phyloP scores from a whole-genome alignment of 1,140 invertebrate species.

The Lutraria rhynchaena region DNA sequence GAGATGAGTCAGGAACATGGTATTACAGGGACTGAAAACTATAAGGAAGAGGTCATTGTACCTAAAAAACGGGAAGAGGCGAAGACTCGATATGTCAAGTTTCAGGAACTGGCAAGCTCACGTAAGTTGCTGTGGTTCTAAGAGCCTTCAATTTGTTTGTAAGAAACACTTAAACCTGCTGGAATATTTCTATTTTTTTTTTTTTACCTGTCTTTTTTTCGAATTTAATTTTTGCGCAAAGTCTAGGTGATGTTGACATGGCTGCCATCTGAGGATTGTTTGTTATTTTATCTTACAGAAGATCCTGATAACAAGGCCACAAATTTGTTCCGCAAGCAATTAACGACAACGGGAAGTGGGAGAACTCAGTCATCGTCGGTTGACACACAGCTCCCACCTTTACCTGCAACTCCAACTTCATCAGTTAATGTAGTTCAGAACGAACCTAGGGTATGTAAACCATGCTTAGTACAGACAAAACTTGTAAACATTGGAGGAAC shows the following conservation, averaged over 20 bases:
- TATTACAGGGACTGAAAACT: conserved; percentile 40
- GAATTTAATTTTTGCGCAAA: too few species aligned
- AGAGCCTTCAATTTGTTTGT: too few species aligned
- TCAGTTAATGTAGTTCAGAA: conserved; percentile 67
- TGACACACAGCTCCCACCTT: neutral
- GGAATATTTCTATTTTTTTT: too few species aligned
- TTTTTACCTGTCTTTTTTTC: too few species aligned
- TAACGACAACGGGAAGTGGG: conserved; percentile 47
- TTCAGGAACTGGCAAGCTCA: conserved; percentile 66
- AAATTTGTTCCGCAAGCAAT: conserved; percentile 76
- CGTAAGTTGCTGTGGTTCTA: conserved; percentile 49
- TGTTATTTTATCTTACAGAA: conserved; percentile 59
- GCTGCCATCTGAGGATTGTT: too few species aligned
- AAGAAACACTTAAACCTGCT: too few species aligned
- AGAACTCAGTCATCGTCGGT: neutral
- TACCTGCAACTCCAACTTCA: conserved; percentile 5
- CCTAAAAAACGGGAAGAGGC: conserved; percentile 74
- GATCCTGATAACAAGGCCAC: conserved; percentile 71
- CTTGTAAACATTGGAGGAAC: too few species aligned
- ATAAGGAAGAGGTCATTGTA: conserved; percentile 71
- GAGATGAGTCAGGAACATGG: conserved; percentile 76
- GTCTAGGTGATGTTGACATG: too few species aligned
- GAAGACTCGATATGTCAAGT: conserved; percentile 74
- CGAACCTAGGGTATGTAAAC: conserved; percentile 69
- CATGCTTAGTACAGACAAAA: too few species aligned